These are phyloP conservation scores for Argyresthia goedartella DNA, from an alignment of 2,888 invertebrate genomes.

Conservation along the genomic window DNA sequence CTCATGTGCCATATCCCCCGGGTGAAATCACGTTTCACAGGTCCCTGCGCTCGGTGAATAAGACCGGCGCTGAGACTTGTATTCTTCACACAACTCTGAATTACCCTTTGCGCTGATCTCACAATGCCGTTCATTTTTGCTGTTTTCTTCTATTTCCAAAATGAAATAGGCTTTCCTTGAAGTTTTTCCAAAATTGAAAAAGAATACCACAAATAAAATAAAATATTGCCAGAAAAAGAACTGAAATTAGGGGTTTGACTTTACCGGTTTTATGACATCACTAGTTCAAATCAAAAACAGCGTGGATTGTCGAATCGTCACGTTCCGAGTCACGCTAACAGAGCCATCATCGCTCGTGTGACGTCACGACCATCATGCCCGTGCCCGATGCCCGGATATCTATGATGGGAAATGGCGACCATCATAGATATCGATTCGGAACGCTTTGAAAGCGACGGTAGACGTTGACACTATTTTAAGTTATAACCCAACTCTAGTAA, in stretches of 20 bases:
- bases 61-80: slow-evolving; percentile 40
- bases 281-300: no score
- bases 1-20: slow-evolving; percentile 83
- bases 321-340: no score
- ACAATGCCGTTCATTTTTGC: slow-evolving; percentile 76
- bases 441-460: no score
- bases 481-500: no score
- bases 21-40: slow-evolving; percentile 74
- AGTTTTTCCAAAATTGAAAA: background rate
- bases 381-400: no score
- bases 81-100: slow-evolving; percentile 49
- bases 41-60: slow-evolving; percentile 44
- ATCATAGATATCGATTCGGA: no score
- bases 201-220: background rate
- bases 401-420: no score
- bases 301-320: no score
- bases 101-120: slow-evolving; percentile 69
- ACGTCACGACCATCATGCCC: no score
- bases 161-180: background rate
- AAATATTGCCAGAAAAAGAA: background rate
- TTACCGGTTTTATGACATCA: background rate
- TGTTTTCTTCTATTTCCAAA: background rate
- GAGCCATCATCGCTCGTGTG: no score
- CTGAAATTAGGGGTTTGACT: background rate
- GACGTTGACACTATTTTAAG: no score